Percentiles rank a stretch among this genome's conserved stretches.
These are phyloP conservation scores for Cremastinae sp. DNA, from an alignment of 2,888 invertebrate species.

Conservation along the genomic window DNA sequence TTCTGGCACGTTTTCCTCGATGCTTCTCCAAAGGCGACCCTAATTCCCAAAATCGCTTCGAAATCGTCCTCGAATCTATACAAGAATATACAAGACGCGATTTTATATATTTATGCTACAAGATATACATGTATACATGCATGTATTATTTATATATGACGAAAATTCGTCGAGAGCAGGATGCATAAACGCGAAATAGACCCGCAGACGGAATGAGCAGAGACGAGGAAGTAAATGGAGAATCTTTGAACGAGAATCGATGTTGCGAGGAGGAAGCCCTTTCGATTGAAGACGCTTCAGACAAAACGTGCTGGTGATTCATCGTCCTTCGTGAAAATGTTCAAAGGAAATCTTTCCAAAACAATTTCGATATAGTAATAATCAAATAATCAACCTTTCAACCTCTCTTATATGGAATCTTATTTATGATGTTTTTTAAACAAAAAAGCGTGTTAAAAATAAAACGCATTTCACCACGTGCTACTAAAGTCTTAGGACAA, in stretches of 20 bases:
- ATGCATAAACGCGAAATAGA: constrained; percentile 58
- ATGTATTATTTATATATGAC: constrained; percentile 14
- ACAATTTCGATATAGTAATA: too few species aligned
- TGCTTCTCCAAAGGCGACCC: constrained; percentile 63
- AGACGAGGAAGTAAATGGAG: constrained; percentile 40
- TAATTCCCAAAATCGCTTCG: constrained; percentile 65
- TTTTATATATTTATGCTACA: constrained; percentile 31
- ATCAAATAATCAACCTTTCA: too few species aligned
- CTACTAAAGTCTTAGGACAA: too few species aligned
- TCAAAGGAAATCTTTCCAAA: too few species aligned
- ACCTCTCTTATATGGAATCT: too few species aligned
- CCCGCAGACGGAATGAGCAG: constrained; percentile 53
- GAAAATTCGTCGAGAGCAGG: constrained; percentile 48
- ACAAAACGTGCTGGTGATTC: too few species aligned
- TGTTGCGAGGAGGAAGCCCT: constrained; percentile 14
- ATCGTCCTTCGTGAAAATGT: too few species aligned
- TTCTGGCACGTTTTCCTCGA: constrained; percentile 60
- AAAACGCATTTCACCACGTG: too few species aligned
- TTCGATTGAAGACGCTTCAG: constrained; percentile 8
- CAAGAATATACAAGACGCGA: constrained; percentile 13
- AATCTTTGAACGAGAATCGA: constrained; percentile 21
- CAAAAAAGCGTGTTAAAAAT: too few species aligned
- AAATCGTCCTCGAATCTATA: constrained; percentile 49
- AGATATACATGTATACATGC: background rate
- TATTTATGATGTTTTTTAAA: too few species aligned